A percentile compares a stretch with the other conserved stretches of the same genome.
Evolutionary conservation across 2,113 vertebrate genomes (phyloP).

Genomic region (Engystomops pustulosus): DNA sequence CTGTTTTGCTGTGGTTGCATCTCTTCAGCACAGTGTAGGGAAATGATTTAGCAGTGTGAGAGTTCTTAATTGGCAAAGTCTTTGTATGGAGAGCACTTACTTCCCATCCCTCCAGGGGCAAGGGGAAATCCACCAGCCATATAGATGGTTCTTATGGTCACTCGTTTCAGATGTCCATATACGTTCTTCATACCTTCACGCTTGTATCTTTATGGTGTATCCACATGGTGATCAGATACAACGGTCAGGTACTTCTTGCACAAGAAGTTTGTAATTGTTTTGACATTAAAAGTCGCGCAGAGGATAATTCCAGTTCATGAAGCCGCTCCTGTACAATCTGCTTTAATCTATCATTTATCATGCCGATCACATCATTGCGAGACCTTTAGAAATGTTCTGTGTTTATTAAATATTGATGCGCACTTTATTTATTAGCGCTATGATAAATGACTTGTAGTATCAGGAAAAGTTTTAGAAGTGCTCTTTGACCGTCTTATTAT

Average conservation of each 20-base stretch:
- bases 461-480: conserved; percentile 16
- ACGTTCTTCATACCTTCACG: background rate
- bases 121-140: too few relatives aligned
- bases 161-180: background rate
- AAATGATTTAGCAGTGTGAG: too few relatives aligned
- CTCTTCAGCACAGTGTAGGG: too few relatives aligned
- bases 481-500: background rate
- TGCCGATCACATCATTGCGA: conserved; percentile 45
- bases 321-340: background rate
- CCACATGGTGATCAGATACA: too few relatives aligned
- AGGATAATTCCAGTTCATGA: conserved; percentile 38
- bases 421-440: conserved; percentile 41
- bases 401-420: conserved; percentile 54
- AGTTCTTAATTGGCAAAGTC: too few relatives aligned
- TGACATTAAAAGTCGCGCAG: background rate
- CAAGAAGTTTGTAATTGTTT: background rate
- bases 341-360: conserved; percentile 28
- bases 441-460: conserved; percentile 23
- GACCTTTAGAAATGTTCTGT: conserved; percentile 53
- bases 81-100: too few relatives aligned
- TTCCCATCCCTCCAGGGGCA: too few relatives aligned
- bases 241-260: background rate
- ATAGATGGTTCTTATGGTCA: background rate
- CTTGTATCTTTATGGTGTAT: too few relatives aligned
- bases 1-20: too few relatives aligned